Percentiles rank a stretch among this genome's conserved stretches.
Conservation (phyloP, 1,140 invertebrate species). For the Chlorops oryzae region DNA sequence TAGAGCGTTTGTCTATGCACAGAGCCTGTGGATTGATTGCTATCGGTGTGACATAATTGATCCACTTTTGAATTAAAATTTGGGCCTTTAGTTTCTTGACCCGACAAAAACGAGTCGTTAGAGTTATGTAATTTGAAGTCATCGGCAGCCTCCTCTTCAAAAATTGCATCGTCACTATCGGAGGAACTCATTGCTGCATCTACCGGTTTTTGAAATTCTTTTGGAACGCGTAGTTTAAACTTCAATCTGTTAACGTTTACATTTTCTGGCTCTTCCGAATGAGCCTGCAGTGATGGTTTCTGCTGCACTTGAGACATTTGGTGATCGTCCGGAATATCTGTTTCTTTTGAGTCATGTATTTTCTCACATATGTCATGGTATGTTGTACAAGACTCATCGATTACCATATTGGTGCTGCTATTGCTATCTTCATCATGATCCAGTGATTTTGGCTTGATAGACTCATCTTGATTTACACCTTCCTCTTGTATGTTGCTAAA, state of each 20-base stretch:
- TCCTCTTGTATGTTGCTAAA: too few species aligned
- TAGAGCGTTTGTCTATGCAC: background rate
- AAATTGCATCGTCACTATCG: conserved; percentile 28
- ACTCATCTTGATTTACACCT: too few species aligned
- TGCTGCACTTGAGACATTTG: background rate
- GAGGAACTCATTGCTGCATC: conserved; percentile 41
- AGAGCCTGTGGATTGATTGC: too few species aligned
- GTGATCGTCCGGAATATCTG: too few species aligned
- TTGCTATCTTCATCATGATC: conserved; percentile 14
- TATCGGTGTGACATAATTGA: too few species aligned
- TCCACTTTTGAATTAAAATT: too few species aligned
- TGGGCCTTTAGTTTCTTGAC: background rate
- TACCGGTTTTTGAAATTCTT: conserved; percentile 45
- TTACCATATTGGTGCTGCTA: conserved; percentile 18
- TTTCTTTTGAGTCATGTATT: too few species aligned
- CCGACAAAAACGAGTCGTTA: background rate
- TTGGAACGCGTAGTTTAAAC: conserved; percentile 51
- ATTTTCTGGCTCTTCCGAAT: background rate
- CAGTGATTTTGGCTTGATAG: background rate
- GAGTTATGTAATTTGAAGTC: too few species aligned
- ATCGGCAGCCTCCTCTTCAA: conserved; percentile 12
- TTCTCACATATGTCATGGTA: too few species aligned
- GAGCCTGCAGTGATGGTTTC: background rate
- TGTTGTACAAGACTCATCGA: conserved; percentile 17
- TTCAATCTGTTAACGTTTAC: conserved; percentile 37